Base-by-base conservation (phyloP, 2,113 vertebrate species). In the Corvus hawaiiensis region DNA sequence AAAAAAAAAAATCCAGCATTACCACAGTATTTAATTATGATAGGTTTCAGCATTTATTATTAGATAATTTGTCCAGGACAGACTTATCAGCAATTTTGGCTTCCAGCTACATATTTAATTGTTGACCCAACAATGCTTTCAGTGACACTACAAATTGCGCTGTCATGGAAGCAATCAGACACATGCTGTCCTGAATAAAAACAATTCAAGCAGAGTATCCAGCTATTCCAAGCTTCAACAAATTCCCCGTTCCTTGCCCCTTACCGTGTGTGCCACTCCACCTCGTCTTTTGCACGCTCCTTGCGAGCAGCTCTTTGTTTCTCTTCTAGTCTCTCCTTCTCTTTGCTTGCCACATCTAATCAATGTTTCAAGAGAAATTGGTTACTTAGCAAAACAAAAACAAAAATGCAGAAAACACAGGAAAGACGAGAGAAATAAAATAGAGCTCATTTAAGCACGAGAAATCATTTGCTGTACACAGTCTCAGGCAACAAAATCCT, bases 251-350 rank as follows among this genome's bases (percentile, higher is more conserved):
- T 44, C 59, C 58, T 39, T 39, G 35, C 52, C n/a, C 69, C 93
- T 97, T 97, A 99, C 99, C 99, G 98, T 18, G 99, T 99, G 66
- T 97, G 97, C 99, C 99, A 99, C 87, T 99, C 99, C 10, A 98
- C 97, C n/a, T 98, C 98, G 2, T 95, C 98, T 81, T 97, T 98
- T 52, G 98, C 98, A 27, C 99, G 98, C 22, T 99, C 98, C 96
- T 98, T 99, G 61, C 99, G 98, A 87, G 99, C 97, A 21, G 98
- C 97, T 97, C 99, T 98, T 96, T 99, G 99, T 72, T 99, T 99
- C 91, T 99, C 99, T 94, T 99, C 99, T 90, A 99, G 97, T 49
- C 99, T 97, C 95, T 99, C 99, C 92, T 99, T 99, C 96, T 99
- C 98, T 79, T 90, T 98, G 90, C 99, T 99, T 63, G 99, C 99